A percentile compares a stretch with the other conserved stretches of the same genome.
These are phyloP conservation scores for Anisognathus igniventris DNA, from an alignment of 2,797 vertebrate genomes.

Conservation along the genomic window DNA sequence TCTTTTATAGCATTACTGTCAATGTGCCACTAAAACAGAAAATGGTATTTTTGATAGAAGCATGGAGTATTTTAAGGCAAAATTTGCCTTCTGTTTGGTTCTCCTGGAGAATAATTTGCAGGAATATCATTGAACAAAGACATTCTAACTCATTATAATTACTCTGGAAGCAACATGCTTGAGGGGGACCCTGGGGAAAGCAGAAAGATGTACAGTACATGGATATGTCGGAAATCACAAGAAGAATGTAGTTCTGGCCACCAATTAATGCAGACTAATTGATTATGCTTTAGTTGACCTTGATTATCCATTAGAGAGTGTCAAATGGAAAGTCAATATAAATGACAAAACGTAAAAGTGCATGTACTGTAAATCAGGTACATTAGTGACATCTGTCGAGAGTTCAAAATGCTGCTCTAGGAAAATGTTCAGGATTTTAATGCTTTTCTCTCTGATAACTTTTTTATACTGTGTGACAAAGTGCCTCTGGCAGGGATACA, in stretches of 20 bases:
- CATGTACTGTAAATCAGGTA: slow-evolving; percentile 10
- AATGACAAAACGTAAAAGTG: slow-evolving; percentile 37
- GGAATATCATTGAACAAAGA: neutral
- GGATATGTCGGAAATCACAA: neutral
- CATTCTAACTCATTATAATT: slow-evolving; percentile 8
- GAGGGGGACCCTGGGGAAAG: neutral
- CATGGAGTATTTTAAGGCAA: neutral
- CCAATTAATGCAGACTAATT: slow-evolving; percentile 47
- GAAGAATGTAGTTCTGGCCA: slow-evolving; percentile 11
- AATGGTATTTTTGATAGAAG: neutral
- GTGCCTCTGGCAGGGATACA: neutral
- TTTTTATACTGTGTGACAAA: neutral
- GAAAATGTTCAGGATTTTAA: neutral
- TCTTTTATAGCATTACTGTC: neutral
- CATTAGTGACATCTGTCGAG: slow-evolving; percentile 48
- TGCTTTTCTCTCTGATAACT: neutral
- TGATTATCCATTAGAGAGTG: slow-evolving; percentile 43
- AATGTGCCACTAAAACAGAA: neutral
- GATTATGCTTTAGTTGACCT: slow-evolving; percentile 54
- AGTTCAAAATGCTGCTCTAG: slow-evolving; percentile 17
- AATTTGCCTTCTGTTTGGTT: neutral
- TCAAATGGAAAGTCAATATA: slow-evolving; percentile 41
- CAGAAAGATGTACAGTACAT: neutral
- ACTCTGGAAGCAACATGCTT: neutral
- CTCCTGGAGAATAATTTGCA: neutral